Conservation (phyloP, 2,888 invertebrate species). For the Lochmaea capreae region DNA sequence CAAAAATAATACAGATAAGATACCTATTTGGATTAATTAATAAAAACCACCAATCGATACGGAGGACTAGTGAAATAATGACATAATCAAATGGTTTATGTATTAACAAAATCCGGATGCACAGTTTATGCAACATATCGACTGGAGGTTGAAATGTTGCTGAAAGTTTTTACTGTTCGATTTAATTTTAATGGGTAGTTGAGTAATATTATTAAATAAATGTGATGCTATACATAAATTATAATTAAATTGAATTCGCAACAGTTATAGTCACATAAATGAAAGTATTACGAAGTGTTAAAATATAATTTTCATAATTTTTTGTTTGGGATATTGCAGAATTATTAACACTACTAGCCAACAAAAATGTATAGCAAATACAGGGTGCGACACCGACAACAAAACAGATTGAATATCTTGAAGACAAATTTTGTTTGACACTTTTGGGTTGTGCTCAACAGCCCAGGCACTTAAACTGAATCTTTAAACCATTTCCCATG, state of each 20-base stretch:
- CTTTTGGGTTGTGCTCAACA: no score
- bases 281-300: not conserved
- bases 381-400: no score
- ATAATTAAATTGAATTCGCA: not conserved
- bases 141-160: not conserved
- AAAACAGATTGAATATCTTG: no score
- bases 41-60: not conserved
- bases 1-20: not conserved
- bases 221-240: not conserved
- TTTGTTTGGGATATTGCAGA: no score
- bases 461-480: no score
- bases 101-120: not conserved
- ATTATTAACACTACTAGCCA: no score
- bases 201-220: not conserved
- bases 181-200: not conserved
- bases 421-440: no score
- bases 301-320: no score
- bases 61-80: not conserved
- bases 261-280: not conserved
- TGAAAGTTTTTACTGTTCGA: not conserved
- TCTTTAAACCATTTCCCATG: no score
- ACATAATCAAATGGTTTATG: not conserved
- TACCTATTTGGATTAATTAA: not conserved
- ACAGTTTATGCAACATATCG: not conserved
- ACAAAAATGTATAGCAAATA: no score